These are phyloP conservation scores for Gallinago media DNA, from an alignment of 2,113 vertebrate genomes.

Conservation along the genomic window DNA sequence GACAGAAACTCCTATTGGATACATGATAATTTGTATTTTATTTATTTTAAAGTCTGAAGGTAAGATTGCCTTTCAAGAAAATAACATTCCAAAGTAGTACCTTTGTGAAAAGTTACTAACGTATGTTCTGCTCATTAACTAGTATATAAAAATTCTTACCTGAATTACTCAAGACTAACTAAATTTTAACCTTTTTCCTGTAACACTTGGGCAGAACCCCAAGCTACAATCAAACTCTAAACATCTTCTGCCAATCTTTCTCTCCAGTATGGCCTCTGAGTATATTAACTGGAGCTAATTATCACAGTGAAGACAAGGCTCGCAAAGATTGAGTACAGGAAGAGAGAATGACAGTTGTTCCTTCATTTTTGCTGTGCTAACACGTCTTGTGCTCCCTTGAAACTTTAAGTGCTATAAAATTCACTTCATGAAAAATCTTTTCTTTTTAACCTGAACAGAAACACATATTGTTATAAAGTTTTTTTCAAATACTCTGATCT, in stretches of 20 bases:
- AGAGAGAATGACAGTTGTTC: not conserved
- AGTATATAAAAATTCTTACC: not conserved
- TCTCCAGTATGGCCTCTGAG: not conserved
- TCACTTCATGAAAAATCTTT: not conserved
- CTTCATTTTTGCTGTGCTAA: not conserved
- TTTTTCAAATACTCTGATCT: not conserved
- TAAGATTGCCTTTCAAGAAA: not conserved
- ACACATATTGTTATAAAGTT: not conserved
- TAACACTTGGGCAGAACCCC: not conserved
- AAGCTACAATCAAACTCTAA: not conserved
- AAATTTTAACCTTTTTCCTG: not conserved
- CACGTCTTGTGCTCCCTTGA: not conserved
- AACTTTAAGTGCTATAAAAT: not conserved
- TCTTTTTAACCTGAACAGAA: not conserved
- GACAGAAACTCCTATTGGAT: not conserved
- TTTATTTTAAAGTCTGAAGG: not conserved
- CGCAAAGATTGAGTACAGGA: not conserved
- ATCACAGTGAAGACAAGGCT: not conserved
- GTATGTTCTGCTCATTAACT: not conserved
- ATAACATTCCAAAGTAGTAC: not conserved
- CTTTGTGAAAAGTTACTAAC: not conserved
- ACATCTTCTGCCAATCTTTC: not conserved
- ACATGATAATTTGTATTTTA: not conserved
- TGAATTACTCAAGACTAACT: not conserved
- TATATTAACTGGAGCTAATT: not conserved